These are phyloP conservation scores for Hypotaenidia okinawae DNA, from an alignment of 2,797 vertebrate genomes.

Conservation along the genomic window DNA sequence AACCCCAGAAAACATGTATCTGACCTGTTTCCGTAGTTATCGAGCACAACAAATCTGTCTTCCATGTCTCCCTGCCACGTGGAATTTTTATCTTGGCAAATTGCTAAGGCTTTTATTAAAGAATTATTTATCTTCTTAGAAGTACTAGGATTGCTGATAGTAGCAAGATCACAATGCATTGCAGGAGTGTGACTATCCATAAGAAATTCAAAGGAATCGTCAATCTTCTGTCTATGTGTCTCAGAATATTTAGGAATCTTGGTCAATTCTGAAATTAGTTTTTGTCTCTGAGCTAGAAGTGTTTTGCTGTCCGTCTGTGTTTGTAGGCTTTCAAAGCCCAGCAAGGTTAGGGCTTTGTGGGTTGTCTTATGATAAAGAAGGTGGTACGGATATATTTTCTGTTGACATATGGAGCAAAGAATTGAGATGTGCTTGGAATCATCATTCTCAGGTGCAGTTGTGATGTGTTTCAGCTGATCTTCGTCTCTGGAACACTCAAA, in stretches of 20 bases:
- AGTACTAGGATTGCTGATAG: not conserved
- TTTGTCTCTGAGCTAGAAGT: constrained; percentile 5
- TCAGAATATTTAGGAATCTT: constrained; percentile 33
- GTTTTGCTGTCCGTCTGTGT: not conserved
- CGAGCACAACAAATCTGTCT: constrained; percentile 53
- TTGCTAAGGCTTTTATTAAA: constrained; percentile 65
- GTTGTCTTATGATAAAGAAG: constrained; percentile 65
- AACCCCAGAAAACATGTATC: constrained; percentile 71
- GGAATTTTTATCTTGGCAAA: constrained; percentile 74
- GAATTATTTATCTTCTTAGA: constrained; percentile 5
- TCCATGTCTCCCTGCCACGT: constrained; percentile 65
- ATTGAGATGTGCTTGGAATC: not conserved
- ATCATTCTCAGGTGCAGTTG: rapidly evolving
- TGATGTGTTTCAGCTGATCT: not conserved
- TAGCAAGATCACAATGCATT: not conserved
- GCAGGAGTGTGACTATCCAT: not conserved
- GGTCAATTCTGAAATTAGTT: constrained; percentile 45
- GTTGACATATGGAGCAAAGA: constrained; percentile 65
- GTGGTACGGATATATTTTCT: not conserved
- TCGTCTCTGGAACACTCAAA: not conserved
- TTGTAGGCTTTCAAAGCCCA: constrained; percentile 22
- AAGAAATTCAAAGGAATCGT: constrained; percentile 65
- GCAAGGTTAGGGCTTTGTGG: constrained; percentile 44
- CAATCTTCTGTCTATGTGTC: constrained; percentile 31
- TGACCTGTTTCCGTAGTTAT: constrained; percentile 68